Evolutionary conservation across 2,888 invertebrate genomes (phyloP).

Genomic region (Himalopsyche kuldschensis): DNA sequence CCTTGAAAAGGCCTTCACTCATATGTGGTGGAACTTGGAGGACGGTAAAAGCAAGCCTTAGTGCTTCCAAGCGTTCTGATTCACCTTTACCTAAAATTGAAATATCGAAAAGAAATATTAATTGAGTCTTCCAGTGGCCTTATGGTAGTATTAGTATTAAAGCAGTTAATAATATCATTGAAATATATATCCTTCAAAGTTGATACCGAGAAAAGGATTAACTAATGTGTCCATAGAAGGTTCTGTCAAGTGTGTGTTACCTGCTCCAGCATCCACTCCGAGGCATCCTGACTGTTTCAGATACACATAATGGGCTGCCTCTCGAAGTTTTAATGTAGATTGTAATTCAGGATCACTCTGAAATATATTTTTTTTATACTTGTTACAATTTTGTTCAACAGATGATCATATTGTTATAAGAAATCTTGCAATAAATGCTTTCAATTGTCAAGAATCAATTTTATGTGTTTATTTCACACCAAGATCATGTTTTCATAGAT

Average conservation of each 20-base stretch:
- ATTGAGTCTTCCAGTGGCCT: not conserved
- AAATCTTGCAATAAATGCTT: no score
- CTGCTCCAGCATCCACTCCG: conserved; percentile 13
- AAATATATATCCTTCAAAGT: not conserved
- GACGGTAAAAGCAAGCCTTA: conserved; percentile 85
- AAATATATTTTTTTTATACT: conserved; percentile 2
- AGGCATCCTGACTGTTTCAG: conserved; percentile 59
- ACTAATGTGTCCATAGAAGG: not conserved
- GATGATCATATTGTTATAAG: no score
- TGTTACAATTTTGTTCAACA: not conserved
- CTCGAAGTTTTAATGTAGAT: conserved; percentile 71
- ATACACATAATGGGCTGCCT: conserved; percentile 79
- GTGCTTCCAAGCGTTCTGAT: conserved; percentile 75
- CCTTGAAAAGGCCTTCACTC: conserved; percentile 87
- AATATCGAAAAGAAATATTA: conserved; percentile 3
- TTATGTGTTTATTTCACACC: no score
- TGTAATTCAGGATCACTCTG: conserved; percentile 75
- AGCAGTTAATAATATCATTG: not conserved
- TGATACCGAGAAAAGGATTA: not conserved
- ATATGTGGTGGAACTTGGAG: conserved; percentile 82
- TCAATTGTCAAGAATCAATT: no score
- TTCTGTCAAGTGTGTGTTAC: not conserved
- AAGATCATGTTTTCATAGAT: no score
- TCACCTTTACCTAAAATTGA: conserved; percentile 67
- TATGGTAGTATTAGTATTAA: no score